Base-by-base conservation (phyloP, 2,113 vertebrate species). In the Gymnogyps californianus region DNA sequence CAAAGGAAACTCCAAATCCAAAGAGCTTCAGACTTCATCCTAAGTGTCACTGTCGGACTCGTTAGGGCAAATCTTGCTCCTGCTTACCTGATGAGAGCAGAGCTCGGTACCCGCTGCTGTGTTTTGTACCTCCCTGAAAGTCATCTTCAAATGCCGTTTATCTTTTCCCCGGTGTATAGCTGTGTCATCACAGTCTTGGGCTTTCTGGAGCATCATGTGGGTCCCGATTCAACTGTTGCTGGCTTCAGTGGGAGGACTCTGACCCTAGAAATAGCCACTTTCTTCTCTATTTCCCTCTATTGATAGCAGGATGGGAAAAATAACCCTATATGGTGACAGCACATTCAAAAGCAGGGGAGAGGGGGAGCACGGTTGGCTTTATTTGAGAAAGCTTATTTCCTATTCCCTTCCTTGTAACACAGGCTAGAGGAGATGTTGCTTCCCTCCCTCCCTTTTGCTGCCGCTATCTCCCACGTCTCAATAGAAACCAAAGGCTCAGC, bases 351-450 rank as follows among this genome's bases (percentile, higher is more conserved):
- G 18, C 19, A 79, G 14, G 10, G 26, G 24, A 72, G 38, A 16
- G 13, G 7, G 13, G 7, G 19, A 49, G 11, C 9, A 12, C 0
- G 3, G 40, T 0, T 61, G 34, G 54, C 38, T 80, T 76, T 22
- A 28, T 31, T 57, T n/a, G 25, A 83, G 38, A 31, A 91, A 42
- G 18, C 7, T 49, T 32, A 47, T 28, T 69, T 90, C 34, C 58
- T 36, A 6, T 19, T 89, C 51, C 26, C 13, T 54, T 52, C 67
- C 72, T 59, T 57, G 25, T 36, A 55, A 42, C 28, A 72, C 16
- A 36, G 38, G 29, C 28, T 17, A 44, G 40, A 57, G 16, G 16
- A 82, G 25, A 71, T 9, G 15, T 4, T 6, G 3, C 13, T 55
- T 69, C 52, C 13, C 22, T 69, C 26, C 44, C 44, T 32, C 29